phyloP scores from a whole-genome alignment of 2,888 invertebrate genomes.

The Melangyna quadrimaculata region DNA sequence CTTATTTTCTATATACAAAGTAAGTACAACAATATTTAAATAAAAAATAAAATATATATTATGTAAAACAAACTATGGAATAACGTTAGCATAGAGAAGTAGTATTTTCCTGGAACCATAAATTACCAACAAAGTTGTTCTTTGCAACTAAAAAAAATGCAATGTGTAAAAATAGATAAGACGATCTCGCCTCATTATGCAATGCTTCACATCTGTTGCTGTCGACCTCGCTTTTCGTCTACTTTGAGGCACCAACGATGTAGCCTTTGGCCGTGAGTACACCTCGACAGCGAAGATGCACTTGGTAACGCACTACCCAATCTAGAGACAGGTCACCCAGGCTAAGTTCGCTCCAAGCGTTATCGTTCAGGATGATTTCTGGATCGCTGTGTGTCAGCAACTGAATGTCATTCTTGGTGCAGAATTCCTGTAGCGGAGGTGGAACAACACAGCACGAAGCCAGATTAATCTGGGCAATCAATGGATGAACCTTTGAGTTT shows the following conservation, averaged over 20 bases:
- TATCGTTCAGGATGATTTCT: conserved; percentile 82
- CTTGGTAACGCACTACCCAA: conserved; percentile 93
- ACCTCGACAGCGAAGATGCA: conserved; percentile 94
- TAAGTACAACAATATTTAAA: neutral
- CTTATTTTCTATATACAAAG: conserved; percentile 7
- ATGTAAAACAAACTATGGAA: conserved; percentile 65
- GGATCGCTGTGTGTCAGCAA: conserved; percentile 98
- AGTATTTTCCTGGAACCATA: conserved; percentile 59
- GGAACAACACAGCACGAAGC: conserved; percentile 97
- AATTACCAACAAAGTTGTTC: conserved; percentile 44
- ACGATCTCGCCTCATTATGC: conserved; percentile 48
- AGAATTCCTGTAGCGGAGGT: conserved; percentile 92
- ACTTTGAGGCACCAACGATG: conserved; percentile 82
- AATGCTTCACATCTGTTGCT: conserved; percentile 18
- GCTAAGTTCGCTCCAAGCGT: conserved; percentile 83
- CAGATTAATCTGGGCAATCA: conserved; percentile 95
- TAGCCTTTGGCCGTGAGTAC: conserved; percentile 96
- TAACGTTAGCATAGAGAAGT: conserved; percentile 40
- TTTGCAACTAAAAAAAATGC: conserved; percentile 52
- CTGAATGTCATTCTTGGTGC: conserved; percentile 94
- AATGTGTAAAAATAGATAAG: conserved; percentile 64
- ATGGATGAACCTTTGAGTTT: conserved; percentile 90
- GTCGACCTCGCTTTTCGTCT: neutral
- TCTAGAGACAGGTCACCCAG: conserved; percentile 83
- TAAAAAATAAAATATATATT: conserved; percentile 39